These are phyloP conservation scores for Vidua chalybeata DNA, from an alignment of 2,113 vertebrate genomes.

Conservation along the genomic window DNA sequence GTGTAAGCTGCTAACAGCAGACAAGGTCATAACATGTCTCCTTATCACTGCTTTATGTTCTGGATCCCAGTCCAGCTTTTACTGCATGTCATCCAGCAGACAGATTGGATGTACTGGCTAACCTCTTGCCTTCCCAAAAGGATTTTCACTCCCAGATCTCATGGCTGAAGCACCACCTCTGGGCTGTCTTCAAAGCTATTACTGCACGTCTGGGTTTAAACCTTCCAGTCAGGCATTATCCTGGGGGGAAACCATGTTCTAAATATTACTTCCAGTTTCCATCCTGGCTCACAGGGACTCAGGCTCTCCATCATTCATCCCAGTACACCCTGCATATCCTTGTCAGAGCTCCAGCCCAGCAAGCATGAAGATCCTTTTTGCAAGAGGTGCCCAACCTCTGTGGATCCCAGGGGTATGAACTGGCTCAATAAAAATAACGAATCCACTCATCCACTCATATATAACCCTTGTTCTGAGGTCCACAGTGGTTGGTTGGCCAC, in stretches of 20 bases:
- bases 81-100: neutral
- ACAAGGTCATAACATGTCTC: constrained; percentile 46
- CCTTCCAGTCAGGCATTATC: neutral
- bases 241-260: neutral
- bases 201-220: neutral
- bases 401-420: neutral
- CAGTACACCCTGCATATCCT: neutral
- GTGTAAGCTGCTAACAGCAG: constrained; percentile 53
- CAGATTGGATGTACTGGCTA: neutral
- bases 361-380: neutral
- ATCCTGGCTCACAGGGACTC: neutral
- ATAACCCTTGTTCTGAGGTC: neutral
- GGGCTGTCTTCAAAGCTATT: neutral
- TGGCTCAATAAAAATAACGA: neutral
- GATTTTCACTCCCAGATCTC: neutral
- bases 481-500: neutral
- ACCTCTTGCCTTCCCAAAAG: neutral
- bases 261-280: neutral
- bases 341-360: neutral
- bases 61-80: neutral
- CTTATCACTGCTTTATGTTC: constrained; percentile 26
- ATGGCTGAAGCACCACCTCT: neutral
- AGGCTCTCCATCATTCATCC: neutral
- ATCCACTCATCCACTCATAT: neutral
- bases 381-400: neutral